phyloP scores from a whole-genome alignment of 2,113 vertebrate genomes.

The Malurus elegans region DNA sequence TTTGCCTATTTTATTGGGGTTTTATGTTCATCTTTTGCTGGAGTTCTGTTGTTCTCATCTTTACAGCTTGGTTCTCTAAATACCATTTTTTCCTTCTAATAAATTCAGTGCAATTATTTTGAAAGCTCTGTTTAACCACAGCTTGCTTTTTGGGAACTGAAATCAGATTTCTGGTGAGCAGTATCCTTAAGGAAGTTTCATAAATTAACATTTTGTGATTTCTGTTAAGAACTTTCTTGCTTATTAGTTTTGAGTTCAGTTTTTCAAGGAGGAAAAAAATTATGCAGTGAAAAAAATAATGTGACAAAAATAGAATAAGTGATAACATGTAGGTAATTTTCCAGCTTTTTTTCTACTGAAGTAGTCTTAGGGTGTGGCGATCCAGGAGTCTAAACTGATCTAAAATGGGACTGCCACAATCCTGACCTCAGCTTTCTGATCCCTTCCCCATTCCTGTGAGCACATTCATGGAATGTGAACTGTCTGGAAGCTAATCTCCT shows the following conservation, averaged over 20 bases:
- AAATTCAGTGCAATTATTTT: not conserved
- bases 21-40: not conserved
- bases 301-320: not conserved
- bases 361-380: slow-evolving; percentile 9
- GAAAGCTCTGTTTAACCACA: not conserved
- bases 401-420: slow-evolving; percentile 5
- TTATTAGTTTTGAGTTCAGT: not conserved
- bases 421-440: not conserved
- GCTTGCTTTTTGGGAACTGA: not conserved
- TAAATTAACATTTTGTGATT: not conserved
- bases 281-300: not conserved
- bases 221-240: not conserved
- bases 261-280: not conserved
- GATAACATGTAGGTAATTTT: not conserved
- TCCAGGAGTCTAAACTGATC: slow-evolving; percentile 2
- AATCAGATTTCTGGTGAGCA: not conserved
- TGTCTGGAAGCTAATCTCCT: not conserved
- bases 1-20: not conserved
- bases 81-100: not conserved
- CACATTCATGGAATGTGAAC: not conserved
- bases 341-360: not conserved
- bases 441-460: slow-evolving; percentile 24
- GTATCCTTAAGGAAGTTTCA: not conserved
- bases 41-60: not conserved
- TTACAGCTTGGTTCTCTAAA: not conserved